Evolutionary conservation across 2,797 vertebrate genomes (phyloP), one percentile per base, ranked within the genome.

Genomic region (Catharus ustulatus): DNA sequence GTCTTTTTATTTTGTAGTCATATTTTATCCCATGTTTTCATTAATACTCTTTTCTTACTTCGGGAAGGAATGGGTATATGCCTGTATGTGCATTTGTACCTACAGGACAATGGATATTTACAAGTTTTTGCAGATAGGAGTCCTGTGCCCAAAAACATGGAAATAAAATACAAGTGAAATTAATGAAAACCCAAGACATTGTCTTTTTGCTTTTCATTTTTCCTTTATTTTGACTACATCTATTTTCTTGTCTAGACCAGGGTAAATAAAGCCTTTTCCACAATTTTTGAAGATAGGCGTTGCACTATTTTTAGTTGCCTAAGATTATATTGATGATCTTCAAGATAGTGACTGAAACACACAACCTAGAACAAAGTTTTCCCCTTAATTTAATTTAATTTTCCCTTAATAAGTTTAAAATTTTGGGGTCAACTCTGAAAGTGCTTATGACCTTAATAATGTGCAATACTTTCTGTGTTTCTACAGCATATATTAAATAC

Each of bases 401-500:
- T 40, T 12, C 40, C 40, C 40, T 32, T 46, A 49, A 19, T 34
- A 84, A 14, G 0, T 54, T 80, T 54, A 91, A 69, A 85, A 22
- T 11, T 30, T 42, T 4, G 15, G 5, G 6, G 11, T 55, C 45
- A n/a, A 0, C 45, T 67, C 27, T 32, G 7, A 64, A 92, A 29
- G 32, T 76, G 27, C 26, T 55, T 71, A 10, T 62, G n/a, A 38
- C 11, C 13, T 5, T 82, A 71, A 43, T 72, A 62, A 69, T 7
- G 20, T 61, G 73, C 42, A 29, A 49, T 87, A 4, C 58, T 69
- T 73, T 43, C 32, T 73, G 29, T 95, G 62, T 96, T 97, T 96
- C 89, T 55, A 72, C 96, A 99, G 99, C 99, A 99, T 93, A 99
- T 99, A 97, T 98, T 99, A 95, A 98, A 98, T 97, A 99, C 99